Conservation (phyloP, 1,140 invertebrate genomes). For the Drosophila paulistorum region DNA sequence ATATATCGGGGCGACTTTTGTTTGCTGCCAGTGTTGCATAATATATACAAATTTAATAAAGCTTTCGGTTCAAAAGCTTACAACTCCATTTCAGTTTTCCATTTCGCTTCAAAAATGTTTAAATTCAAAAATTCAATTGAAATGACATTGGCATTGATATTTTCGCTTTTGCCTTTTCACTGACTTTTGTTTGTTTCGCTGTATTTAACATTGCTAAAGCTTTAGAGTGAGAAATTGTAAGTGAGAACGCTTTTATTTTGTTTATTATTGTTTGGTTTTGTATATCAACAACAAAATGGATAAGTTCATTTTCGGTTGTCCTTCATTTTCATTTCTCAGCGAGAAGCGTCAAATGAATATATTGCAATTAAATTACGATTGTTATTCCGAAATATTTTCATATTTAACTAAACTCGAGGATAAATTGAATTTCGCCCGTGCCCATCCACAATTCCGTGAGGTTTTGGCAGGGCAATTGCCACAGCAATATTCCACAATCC, state of each 20-base stretch:
- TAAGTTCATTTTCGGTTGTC: slow-evolving; percentile 52
- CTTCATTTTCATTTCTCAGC: slow-evolving; percentile 45
- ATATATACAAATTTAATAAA: background rate
- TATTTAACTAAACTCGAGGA: slow-evolving; percentile 52
- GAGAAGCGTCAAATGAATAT: slow-evolving; percentile 41
- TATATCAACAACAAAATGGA: slow-evolving; percentile 37
- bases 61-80: background rate
- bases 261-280: background rate
- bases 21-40: background rate
- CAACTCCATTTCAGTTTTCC: background rate
- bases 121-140: background rate
- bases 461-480: slow-evolving; percentile 29
- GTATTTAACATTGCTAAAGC: background rate
- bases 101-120: background rate
- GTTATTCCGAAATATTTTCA: slow-evolving; percentile 53
- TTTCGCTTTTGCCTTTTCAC: too few relatives aligned
- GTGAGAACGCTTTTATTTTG: background rate
- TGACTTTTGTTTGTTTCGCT: background rate
- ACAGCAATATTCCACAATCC: slow-evolving; percentile 44
- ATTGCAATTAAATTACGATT: slow-evolving; percentile 68
- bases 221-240: background rate
- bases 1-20: too few relatives aligned
- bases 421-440: slow-evolving; percentile 55
- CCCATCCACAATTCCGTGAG: slow-evolving; percentile 43
- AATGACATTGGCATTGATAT: too few relatives aligned